Percentiles rank a stretch among this genome's conserved stretches.
phyloP scores from a whole-genome alignment of 2,113 vertebrate species.

The Leptobrachium ailaonicum region DNA sequence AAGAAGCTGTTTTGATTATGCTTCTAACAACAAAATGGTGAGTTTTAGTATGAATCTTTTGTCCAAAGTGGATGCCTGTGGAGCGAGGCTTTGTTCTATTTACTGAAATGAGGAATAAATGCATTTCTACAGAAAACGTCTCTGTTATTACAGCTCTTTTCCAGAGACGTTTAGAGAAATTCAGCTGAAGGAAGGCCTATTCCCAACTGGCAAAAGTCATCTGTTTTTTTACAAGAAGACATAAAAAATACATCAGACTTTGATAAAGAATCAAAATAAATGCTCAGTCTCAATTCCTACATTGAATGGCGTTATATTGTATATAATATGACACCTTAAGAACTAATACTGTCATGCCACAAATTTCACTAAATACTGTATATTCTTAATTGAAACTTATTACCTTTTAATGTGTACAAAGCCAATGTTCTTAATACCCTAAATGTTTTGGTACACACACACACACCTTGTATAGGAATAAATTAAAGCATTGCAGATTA shows the following conservation, averaged over 20 bases:
- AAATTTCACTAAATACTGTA: too few relatives aligned
- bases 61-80: background rate
- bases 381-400: too few relatives aligned
- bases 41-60: constrained; percentile 11
- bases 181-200: constrained; percentile 7
- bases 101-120: constrained; percentile 25
- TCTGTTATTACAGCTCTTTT: constrained; percentile 34
- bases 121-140: constrained; percentile 9
- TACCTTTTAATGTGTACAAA: too few relatives aligned
- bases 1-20: constrained; percentile 2
- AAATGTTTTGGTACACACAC: too few relatives aligned
- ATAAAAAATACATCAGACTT: constrained; percentile 22
- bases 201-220: constrained; percentile 29
- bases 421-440: too few relatives aligned
- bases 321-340: too few relatives aligned
- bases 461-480: too few relatives aligned
- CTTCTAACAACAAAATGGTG: constrained; percentile 27
- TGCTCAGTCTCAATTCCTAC: background rate
- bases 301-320: too few relatives aligned
- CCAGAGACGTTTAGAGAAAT: constrained; percentile 28
- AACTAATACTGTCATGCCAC: too few relatives aligned
- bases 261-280: constrained; percentile 11
- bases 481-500: too few relatives aligned
- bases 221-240: constrained; percentile 24
- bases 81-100: constrained; percentile 10